phyloP scores from a whole-genome alignment of 2,113 vertebrate species.

The Numida meleagris region DNA sequence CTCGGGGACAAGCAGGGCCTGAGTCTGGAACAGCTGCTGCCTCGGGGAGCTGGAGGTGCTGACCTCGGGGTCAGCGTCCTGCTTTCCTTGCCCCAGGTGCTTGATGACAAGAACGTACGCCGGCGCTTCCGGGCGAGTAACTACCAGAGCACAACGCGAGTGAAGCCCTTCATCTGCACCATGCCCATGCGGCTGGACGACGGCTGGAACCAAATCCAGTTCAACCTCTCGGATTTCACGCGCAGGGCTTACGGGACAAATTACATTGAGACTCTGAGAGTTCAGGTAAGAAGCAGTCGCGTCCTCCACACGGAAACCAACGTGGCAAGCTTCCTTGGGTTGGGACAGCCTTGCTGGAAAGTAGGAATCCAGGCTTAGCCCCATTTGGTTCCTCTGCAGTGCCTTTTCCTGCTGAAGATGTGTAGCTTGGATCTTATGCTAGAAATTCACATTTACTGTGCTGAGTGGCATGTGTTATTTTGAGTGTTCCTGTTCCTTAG shows the following conservation, averaged over 20 bases:
- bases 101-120: constrained; percentile 97
- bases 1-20: neutral
- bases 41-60: accelerated
- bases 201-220: constrained; percentile 99
- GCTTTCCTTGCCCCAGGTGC: constrained; percentile 77
- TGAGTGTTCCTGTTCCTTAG: neutral
- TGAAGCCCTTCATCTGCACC: constrained; percentile 98
- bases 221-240: constrained; percentile 95
- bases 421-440: neutral
- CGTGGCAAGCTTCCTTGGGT: accelerated
- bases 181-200: constrained; percentile 98
- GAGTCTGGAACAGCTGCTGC: no score
- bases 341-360: neutral
- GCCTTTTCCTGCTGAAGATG: neutral
- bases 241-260: constrained; percentile 94
- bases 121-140: constrained; percentile 94
- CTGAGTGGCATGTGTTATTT: neutral
- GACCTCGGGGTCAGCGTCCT: neutral
- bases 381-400: neutral
- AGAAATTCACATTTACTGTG: neutral
- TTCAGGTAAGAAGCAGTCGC: constrained; percentile 81
- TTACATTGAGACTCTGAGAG: constrained; percentile 93
- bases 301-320: accelerated
- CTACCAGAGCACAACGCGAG: constrained; percentile 95
- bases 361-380: neutral